Base-by-base conservation (phyloP, 2,113 vertebrate species). In the Neolamprologus kungweensis region DNA sequence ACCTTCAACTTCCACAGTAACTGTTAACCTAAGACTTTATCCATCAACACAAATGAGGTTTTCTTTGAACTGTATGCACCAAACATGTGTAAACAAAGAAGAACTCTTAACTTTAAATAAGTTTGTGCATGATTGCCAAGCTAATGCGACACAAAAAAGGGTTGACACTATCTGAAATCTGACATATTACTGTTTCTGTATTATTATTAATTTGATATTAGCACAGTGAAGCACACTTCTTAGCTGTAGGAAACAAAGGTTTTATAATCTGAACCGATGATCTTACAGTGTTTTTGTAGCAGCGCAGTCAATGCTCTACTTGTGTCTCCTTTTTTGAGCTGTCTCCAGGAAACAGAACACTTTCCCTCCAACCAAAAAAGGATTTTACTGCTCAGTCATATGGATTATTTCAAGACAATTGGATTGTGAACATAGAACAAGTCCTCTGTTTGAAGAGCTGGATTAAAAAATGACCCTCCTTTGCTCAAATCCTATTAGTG, bases 341-440 rank as follows among this genome's bases (percentile, higher is more conserved):
- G 13, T 84, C 57, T 85, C 51, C 40, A 78, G 23, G 33, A 91
- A 26, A 65, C 26, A n/a, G 42, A 78, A 50, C 42, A 50, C 10
- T 78, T 86, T 85, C 53, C 31, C 88, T 78, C 79, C 73, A 85
- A 81, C 84, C 55, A 91, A 90, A 85, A 85, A 88, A 89, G 51
- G 60, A 82, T 92, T 93, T 92, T 84, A 88, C 87, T 83, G 73
- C 45, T 63, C 42, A 50, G 87, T 92, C 91, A 94, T 94, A 95
- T 91, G 91, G 93, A 95, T 94, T 95, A 90, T 92, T 86, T 47
- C 83, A 87, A 51, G 26, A 63, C 51, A 93, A 96, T 95, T 95
- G 86, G 93, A 96, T 96, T 96, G 95, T 85, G 53, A 88, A 84
- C 83, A 91, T 86, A 95, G 91, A 94, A 93, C 86, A 95, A 95